A percentile compares a stretch with the other conserved stretches of the same genome.
Evolutionary conservation across 2,888 invertebrate genomes (phyloP).

Genomic region (Tachina fera): DNA sequence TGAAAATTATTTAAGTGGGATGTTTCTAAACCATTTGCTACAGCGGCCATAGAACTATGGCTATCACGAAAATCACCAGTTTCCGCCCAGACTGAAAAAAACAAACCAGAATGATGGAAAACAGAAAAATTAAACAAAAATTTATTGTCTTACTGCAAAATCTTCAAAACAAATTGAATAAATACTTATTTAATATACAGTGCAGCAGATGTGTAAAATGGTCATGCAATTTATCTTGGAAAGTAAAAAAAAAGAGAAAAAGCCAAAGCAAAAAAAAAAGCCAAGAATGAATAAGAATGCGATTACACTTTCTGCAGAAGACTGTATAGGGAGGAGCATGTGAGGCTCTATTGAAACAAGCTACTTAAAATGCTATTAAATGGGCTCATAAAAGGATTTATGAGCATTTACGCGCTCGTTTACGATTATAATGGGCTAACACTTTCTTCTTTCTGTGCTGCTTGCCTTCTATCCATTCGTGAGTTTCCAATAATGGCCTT

Average conservation of each 20-base stretch:
- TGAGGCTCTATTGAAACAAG: constrained; percentile 64
- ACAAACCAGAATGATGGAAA: constrained; percentile 77
- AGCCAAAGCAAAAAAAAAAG: background rate
- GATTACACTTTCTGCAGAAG: background rate
- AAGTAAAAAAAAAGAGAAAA: background rate
- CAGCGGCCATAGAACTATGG: constrained; percentile 88
- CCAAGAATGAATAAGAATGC: background rate
- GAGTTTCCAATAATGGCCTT: constrained; percentile 61
- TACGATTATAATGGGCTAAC: constrained; percentile 68
- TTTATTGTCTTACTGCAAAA: constrained; percentile 78
- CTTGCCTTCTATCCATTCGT: background rate
- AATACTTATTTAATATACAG: constrained; percentile 28
- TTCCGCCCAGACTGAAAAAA: constrained; percentile 93
- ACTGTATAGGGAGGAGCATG: background rate
- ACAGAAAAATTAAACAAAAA: constrained; percentile 72
- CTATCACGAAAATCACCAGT: constrained; percentile 94
- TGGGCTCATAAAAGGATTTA: constrained; percentile 82
- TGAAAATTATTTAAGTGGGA: constrained; percentile 88
- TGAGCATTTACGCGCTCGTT: constrained; percentile 74
- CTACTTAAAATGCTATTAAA: constrained; percentile 80
- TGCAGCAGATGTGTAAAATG: constrained; percentile 20
- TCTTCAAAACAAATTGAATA: constrained; percentile 58
- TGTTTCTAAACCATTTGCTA: constrained; percentile 86
- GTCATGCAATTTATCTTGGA: constrained; percentile 20
- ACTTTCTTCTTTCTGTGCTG: constrained; percentile 43